Base-by-base conservation (phyloP, 2,797 vertebrate genomes). In the Microtus californicus region DNA sequence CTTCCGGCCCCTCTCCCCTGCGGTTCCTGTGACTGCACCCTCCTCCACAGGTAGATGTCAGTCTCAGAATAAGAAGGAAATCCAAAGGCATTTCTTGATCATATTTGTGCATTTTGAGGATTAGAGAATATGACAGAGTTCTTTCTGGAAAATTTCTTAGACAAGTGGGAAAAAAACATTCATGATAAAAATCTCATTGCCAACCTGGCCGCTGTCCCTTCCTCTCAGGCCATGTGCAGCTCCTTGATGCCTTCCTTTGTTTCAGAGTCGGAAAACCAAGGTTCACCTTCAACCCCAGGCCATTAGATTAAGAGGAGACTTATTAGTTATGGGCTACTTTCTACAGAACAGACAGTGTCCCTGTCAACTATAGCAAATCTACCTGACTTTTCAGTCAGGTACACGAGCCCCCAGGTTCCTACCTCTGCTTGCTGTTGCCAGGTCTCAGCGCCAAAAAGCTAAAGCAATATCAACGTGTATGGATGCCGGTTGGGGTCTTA, bases 121-220 rank as follows among this genome's bases (percentile, higher is more conserved):
- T 67, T 61, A n/a, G 82, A 43, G 34, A 27, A 14, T 31, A 4
- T 23, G 71, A 80, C 59, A 92, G 43, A 19, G 17, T 80, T 59
- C 45, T n/a, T 87, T 93, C 78, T 97, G 87, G 87, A 95, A 95
- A 95, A 63, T 31, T 43, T 93, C 95, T 94, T 59, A 94, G 79
- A 89, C 79, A 69, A 90, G 51, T 87, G 67, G 96, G 82, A 59
- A 78, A 93, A 92, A 94, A 73, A 17, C 81, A 51, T 86, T 74
- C n/a, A 59, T 80, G n/a, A n/a, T 43, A 45, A 73, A 78, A 48
- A 65, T 78, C 82, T 79, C 61, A 59, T 56, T 71, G 65, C 51
- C 92, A 4, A 14, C 56, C 67, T 31, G 59, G 51, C 51, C 34
- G 48, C 67, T 67, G 1, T 29, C 80, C 86, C 69, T 77, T 85